Percentiles rank a stretch among this genome's conserved stretches.
phyloP scores from a whole-genome alignment of 2,797 vertebrate genomes.

The Ctenochaetus hawaiiensis region DNA sequence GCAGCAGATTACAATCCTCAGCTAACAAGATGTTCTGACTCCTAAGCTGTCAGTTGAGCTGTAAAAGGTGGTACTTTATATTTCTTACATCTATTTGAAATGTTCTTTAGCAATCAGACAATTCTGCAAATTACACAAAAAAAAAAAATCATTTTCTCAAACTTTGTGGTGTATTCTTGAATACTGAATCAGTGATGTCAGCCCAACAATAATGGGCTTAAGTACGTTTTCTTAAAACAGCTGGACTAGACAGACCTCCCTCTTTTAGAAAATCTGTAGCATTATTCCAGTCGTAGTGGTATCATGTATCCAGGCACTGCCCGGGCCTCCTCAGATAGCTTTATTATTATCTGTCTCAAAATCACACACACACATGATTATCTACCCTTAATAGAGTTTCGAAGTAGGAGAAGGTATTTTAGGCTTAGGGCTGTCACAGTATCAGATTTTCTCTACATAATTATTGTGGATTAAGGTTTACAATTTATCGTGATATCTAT shows the following conservation, averaged over 20 bases:
- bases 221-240: background rate
- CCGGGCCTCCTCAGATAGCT: background rate
- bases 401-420: background rate
- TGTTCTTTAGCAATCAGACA: slow-evolving; percentile 52
- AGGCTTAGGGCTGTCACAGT: too few species aligned
- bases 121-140: slow-evolving; percentile 3
- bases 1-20: slow-evolving; percentile 56
- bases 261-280: background rate
- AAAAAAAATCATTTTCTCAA: background rate
- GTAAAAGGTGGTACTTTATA: slow-evolving; percentile 44
- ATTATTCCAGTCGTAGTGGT: background rate
- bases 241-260: background rate
- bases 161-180: background rate
- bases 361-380: background rate
- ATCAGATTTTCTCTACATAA: too few species aligned
- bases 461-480: too few species aligned
- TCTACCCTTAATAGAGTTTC: background rate
- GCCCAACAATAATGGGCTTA: background rate
- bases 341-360: background rate
- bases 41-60: slow-evolving; percentile 34
- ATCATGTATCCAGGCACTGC: background rate
- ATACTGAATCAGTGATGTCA: slow-evolving; percentile 9
- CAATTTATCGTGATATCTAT: too few species aligned
- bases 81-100: slow-evolving; percentile 72
- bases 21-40: slow-evolving; percentile 26